phyloP scores from a whole-genome alignment of 92 coral and sea anemone species.

The Nematostella vectensis region DNA sequence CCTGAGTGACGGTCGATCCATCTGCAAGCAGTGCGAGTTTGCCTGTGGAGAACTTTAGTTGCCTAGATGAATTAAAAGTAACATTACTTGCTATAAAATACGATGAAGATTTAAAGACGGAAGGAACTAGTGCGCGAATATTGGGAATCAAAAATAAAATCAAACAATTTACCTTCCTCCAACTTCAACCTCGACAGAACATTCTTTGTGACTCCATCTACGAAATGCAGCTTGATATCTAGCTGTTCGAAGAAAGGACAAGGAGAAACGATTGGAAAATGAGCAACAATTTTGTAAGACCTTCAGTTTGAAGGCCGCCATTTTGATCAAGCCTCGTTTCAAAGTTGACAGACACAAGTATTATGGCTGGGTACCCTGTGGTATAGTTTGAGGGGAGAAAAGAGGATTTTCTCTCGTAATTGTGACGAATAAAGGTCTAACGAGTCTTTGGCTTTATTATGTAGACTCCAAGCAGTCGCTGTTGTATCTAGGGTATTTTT shows the following conservation, averaged over 20 bases:
- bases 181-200: conserved; percentile 45
- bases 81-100: neutral
- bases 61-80: conserved; percentile 16
- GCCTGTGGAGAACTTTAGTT: conserved; percentile 55
- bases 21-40: conserved; percentile 70
- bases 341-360: too few species aligned
- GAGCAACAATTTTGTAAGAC: conserved; percentile 7
- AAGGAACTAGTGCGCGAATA: too few species aligned
- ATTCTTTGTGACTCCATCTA: conserved; percentile 30
- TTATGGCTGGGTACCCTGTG: too few species aligned
- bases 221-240: neutral
- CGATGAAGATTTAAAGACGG: neutral
- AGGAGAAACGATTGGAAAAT: conserved; percentile 8
- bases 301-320: conserved; percentile 39
- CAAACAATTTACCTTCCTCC: conserved; percentile 31
- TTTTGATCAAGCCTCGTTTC: conserved; percentile 12
- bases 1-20: conserved; percentile 73
- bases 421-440: too few species aligned
- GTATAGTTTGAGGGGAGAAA: too few species aligned
- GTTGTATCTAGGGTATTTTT: too few species aligned
- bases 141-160: too few species aligned
- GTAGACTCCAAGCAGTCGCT: too few species aligned
- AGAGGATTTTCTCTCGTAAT: too few species aligned
- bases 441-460: too few species aligned
- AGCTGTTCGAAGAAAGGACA: neutral